Conservation (phyloP, 2,797 vertebrate species). For the Tiaroga cobitis region DNA sequence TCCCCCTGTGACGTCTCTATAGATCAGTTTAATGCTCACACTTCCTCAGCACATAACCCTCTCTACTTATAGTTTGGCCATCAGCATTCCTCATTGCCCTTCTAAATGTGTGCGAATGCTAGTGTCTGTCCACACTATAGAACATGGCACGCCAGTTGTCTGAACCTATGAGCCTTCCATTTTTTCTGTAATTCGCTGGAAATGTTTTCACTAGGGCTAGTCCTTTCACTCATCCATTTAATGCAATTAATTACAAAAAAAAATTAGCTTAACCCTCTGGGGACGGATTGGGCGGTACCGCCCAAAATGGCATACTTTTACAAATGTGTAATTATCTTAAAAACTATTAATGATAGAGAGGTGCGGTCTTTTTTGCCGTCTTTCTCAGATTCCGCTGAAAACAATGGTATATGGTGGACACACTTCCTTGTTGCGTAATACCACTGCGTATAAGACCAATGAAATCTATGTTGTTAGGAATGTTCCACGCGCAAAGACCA, state of each 20-base stretch:
- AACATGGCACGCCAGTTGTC: neutral
- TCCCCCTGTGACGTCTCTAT: slow-evolving; percentile 3
- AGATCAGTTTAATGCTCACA: slow-evolving; percentile 15
- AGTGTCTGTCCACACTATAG: neutral
- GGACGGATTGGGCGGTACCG: no score
- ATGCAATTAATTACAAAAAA: neutral
- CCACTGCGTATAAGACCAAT: no score
- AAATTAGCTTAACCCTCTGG: no score
- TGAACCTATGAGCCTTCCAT: neutral
- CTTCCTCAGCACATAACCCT: slow-evolving; percentile 32
- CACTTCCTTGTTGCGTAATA: no score
- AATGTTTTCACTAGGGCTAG: neutral
- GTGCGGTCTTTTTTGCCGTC: no score
- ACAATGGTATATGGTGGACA: no score
- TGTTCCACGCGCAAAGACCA: no score
- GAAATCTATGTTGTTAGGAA: no score
- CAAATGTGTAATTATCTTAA: no score
- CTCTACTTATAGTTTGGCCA: slow-evolving; percentile 4
- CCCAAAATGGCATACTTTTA: no score
- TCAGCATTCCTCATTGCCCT: slow-evolving; percentile 4
- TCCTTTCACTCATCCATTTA: neutral
- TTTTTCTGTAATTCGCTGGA: neutral
- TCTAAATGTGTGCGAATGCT: neutral
- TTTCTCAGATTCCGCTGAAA: no score
- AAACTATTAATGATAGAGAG: no score